These are phyloP conservation scores for Camelus bactrianus DNA, from an alignment of 2,113 vertebrate genomes.

Conservation along the genomic window DNA sequence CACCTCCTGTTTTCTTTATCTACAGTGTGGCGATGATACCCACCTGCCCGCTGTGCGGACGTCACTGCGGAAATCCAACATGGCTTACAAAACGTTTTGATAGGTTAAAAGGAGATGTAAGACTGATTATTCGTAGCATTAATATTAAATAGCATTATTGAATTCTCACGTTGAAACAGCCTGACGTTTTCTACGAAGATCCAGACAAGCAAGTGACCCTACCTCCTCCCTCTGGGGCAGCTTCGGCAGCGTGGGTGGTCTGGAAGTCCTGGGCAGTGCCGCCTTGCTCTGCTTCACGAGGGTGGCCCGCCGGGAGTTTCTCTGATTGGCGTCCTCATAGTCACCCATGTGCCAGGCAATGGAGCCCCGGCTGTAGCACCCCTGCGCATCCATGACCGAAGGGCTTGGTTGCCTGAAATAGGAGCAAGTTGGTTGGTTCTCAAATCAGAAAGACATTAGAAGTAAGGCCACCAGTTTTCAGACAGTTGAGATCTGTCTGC, in stretches of 20 bases:
- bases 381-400: slow-evolving; percentile 52
- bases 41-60: neutral
- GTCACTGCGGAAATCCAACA: neutral
- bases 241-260: neutral
- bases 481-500: neutral
- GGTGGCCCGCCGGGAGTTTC: neutral
- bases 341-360: slow-evolving; percentile 73
- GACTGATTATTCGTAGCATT: neutral
- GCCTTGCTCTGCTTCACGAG: neutral
- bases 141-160: neutral
- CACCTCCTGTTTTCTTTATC: neutral
- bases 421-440: neutral
- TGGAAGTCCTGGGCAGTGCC: rapidly evolving
- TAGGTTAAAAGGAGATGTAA: neutral
- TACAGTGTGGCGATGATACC: neutral
- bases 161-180: neutral
- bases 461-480: neutral
- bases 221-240: slow-evolving; percentile 2
- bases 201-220: neutral
- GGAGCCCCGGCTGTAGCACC: neutral
- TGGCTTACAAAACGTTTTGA: neutral
- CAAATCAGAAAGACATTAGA: neutral
- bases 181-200: neutral
- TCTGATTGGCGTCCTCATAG: slow-evolving; percentile 18
- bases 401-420: slow-evolving; percentile 78